Evolutionary conservation across 2,797 vertebrate species (phyloP).

Genomic region (Sparus aurata): DNA sequence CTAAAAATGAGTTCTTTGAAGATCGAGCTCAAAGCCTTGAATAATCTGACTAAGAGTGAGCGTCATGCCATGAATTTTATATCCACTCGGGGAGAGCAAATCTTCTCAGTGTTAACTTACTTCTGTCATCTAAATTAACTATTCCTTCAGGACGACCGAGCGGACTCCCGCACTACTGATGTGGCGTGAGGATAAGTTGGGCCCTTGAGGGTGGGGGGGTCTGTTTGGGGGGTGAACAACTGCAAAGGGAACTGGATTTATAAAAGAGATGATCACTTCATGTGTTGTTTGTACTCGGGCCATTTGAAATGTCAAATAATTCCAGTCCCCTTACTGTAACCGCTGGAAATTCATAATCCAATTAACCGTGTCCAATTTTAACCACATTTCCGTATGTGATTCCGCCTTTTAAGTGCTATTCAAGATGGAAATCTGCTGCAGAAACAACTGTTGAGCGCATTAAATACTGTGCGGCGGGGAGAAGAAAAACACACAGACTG

Average conservation of each 20-base stretch:
- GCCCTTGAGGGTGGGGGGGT: conserved; percentile 34
- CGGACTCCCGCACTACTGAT: conserved; percentile 65
- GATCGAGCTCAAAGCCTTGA: conserved; percentile 77
- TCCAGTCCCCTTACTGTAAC: conserved; percentile 55
- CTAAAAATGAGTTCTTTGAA: conserved; percentile 81
- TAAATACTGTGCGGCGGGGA: conserved; percentile 31
- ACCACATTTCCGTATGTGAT: conserved; percentile 73
- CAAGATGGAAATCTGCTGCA: conserved; percentile 63
- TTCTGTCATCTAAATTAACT: conserved; percentile 81
- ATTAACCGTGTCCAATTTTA: conserved; percentile 73
- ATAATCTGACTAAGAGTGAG: conserved; percentile 78
- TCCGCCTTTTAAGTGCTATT: conserved; percentile 60
- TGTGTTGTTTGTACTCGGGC: conserved; percentile 73
- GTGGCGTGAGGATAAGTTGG: conserved; percentile 74
- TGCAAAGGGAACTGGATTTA: conserved; percentile 62
- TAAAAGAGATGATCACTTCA: conserved; percentile 68
- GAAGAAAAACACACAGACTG: conserved; percentile 9
- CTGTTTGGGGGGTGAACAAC: conserved; percentile 66
- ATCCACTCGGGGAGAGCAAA: conserved; percentile 80
- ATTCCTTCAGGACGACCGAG: conserved; percentile 74
- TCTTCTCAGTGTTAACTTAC: conserved; percentile 78
- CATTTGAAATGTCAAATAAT: conserved; percentile 73
- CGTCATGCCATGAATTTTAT: conserved; percentile 81
- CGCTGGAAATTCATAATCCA: conserved; percentile 72
- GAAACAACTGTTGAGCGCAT: conserved; percentile 69